phyloP scores from a whole-genome alignment of 2,888 invertebrate species.

The Deladenus siricidicola region DNA sequence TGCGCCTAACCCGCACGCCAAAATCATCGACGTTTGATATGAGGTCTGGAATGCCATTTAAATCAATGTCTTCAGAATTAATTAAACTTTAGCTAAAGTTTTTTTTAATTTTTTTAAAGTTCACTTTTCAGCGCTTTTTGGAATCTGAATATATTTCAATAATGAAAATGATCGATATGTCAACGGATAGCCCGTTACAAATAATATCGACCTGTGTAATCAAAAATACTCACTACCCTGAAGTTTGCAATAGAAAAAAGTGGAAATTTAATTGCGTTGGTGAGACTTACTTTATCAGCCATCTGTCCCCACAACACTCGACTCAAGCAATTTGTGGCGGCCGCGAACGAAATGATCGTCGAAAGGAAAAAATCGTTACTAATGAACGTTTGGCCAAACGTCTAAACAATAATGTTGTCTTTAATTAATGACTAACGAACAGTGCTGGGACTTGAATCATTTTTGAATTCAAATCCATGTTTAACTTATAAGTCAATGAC shows the following conservation, averaged over 20 bases:
- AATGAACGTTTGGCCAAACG: slow-evolving; percentile 48
- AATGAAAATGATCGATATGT: no score
- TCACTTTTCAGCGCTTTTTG: no score
- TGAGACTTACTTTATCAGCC: slow-evolving; percentile 36
- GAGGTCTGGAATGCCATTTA: slow-evolving; percentile 35
- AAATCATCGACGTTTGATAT: slow-evolving; percentile 46
- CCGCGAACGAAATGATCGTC: slow-evolving; percentile 44
- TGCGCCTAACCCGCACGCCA: slow-evolving; percentile 41
- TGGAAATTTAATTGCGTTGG: not conserved
- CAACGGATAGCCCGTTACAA: no score
- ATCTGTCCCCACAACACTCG: slow-evolving; percentile 45
- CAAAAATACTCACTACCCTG: no score
- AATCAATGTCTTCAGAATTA: not conserved
- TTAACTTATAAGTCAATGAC: no score
- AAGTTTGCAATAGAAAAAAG: no score
- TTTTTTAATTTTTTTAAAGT: no score
- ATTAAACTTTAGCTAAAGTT: not conserved
- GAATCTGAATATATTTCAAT: no score
- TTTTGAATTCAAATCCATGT: no score
- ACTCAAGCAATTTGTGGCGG: slow-evolving; percentile 44
- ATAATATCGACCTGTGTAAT: no score
- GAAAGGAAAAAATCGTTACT: slow-evolving; percentile 47
- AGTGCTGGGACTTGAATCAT: no score
- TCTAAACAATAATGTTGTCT: slow-evolving; percentile 29
- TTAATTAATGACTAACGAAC: no score